Evolutionary conservation across 2,888 invertebrate genomes (phyloP).

Genomic region (Spodoptera littoralis): DNA sequence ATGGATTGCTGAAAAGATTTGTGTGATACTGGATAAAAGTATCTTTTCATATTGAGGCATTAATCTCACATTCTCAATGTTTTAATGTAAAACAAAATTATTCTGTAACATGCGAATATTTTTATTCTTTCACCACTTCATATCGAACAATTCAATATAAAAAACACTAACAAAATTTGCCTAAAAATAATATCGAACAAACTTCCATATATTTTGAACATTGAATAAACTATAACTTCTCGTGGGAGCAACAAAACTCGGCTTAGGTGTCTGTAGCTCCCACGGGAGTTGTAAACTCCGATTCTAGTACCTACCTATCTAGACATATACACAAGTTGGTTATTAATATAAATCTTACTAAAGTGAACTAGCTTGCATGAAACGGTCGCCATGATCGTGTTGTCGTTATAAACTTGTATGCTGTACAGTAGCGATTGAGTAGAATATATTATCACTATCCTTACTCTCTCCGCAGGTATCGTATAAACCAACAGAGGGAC

Average conservation of each 20-base stretch:
- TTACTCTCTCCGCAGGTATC: too few relatives aligned
- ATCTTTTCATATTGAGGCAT: too few relatives aligned
- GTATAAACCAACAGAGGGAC: too few relatives aligned
- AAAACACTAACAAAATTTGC: not conserved
- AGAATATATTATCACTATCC: not conserved
- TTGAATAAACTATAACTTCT: slow-evolving; percentile 30
- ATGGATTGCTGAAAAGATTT: too few relatives aligned
- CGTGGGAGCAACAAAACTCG: slow-evolving; percentile 22
- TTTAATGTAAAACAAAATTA: too few relatives aligned
- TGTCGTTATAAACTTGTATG: not conserved
- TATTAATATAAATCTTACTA: slow-evolving; percentile 36
- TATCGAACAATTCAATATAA: too few relatives aligned
- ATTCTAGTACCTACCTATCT: slow-evolving; percentile 7
- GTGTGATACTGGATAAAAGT: too few relatives aligned
- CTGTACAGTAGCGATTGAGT: not conserved
- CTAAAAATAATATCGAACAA: not conserved
- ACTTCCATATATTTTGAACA: slow-evolving; percentile 20
- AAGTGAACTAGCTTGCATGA: slow-evolving; percentile 3
- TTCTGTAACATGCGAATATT: too few relatives aligned
- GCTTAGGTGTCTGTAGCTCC: slow-evolving; percentile 28
- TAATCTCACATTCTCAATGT: too few relatives aligned
- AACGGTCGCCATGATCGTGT: not conserved
- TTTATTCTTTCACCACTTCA: too few relatives aligned
- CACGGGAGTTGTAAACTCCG: slow-evolving; percentile 30
- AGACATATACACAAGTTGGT: slow-evolving; percentile 20